Base-by-base conservation (phyloP, 2,888 invertebrate genomes). In the Sarcophaga rosellei region DNA sequence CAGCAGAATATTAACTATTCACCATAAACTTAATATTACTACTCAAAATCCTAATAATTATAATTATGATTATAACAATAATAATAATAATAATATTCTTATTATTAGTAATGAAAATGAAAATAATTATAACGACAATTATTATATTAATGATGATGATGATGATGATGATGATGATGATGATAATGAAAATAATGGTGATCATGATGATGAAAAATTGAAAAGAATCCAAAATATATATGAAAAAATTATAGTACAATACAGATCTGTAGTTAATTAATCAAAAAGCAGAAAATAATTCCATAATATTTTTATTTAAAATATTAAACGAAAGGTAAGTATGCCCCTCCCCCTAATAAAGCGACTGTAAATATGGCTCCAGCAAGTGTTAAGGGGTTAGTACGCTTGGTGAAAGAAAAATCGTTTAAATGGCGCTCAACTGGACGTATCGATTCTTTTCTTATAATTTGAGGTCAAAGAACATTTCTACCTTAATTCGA, bases 171-270 rank as follows among this genome's bases (percentile, higher is more conserved):
- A 89, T 88, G 66, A 89, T 89, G 85, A 88, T 77, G 84, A 88
- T 83, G 81, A 86, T 83, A 68, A 80, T 79, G 69, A n/a, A n/a
- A n/a, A 61, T 59, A 63, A 80, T 68, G 68, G 80, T 82, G 23
- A 88, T 79, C 77, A 88, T 81, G 77, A 87, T 85, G 81, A 88
- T 86, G 85, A 83, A 85, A 81, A 87, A 86, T 77, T 84, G 66
- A 88, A 84, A 86, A 83, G 74, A 86, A 89, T 86, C 85, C 86
- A 88, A 90, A 89, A 90, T 89, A 92, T 92, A 91, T 91, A 92
- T 92, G 92, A 92, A 92, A 92, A 91, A 91, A 92, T 90, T 92
- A 91, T 92, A 92, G 92, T 92, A 92, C 92, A 92, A 92, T 92
- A 92, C 92, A 92, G 92, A 92, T 92, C 91, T 92, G 92, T 90